These are phyloP conservation scores for Drosophila murphyi DNA, from an alignment of 1,140 invertebrate genomes.

Conservation along the genomic window DNA sequence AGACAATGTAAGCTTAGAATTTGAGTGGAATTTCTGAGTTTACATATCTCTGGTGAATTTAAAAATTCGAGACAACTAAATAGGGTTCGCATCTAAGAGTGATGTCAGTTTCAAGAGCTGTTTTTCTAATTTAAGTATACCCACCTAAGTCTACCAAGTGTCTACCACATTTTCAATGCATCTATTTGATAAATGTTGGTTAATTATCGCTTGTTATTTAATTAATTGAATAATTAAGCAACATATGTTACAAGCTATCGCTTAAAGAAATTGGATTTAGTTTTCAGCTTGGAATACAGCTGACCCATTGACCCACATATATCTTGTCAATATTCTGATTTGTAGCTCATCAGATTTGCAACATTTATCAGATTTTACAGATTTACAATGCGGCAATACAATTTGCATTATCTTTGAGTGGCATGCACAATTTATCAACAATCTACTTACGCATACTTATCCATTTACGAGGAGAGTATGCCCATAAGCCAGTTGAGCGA, in stretches of 20 bases:
- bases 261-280: background rate
- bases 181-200: no score
- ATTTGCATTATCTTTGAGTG: conserved; percentile 41
- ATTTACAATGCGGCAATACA: conserved; percentile 13
- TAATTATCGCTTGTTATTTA: no score
- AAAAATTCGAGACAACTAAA: background rate
- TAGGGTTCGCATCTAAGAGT: background rate
- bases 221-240: no score
- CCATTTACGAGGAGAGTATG: conserved; percentile 23
- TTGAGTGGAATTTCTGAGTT: conserved; percentile 3
- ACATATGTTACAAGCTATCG: no score
- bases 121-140: background rate
- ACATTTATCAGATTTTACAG: conserved; percentile 12
- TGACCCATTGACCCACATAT: background rate
- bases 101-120: background rate
- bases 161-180: no score
- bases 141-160: no score
- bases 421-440: conserved; percentile 44
- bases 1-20: conserved; percentile 18
- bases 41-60: background rate
- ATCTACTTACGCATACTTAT: conserved; percentile 27
- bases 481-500: conserved; percentile 20
- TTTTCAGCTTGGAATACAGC: background rate
- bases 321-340: background rate
- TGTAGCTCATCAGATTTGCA: conserved; percentile 13